Evolutionary conservation across 2,113 vertebrate genomes (phyloP).

Genomic region (Cervus canadensis): DNA sequence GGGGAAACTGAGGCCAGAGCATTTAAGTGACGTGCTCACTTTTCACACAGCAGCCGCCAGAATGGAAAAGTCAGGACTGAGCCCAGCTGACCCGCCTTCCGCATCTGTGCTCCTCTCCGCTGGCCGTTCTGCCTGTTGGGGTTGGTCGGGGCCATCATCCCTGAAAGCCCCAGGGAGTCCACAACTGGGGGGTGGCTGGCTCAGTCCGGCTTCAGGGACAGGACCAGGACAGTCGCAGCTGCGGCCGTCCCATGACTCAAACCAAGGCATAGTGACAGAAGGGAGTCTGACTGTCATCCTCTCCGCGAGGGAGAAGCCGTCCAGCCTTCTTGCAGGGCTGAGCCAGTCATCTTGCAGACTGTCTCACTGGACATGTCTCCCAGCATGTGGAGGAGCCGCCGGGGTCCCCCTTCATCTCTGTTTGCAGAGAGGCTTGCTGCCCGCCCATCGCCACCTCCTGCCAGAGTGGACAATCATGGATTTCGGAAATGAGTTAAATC

Average conservation of each 20-base stretch:
- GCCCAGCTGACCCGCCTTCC: neutral
- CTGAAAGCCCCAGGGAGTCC: neutral
- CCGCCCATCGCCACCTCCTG: neutral
- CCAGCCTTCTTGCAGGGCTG: neutral
- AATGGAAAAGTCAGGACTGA: neutral
- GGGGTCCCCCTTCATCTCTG: neutral
- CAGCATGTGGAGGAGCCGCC: neutral
- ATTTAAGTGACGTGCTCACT: neutral
- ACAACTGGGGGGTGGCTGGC: neutral
- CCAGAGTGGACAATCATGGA: neutral
- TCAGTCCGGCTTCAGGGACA: neutral
- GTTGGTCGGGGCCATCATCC: neutral
- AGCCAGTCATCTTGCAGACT: neutral
- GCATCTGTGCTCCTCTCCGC: neutral
- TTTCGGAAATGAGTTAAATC: constrained; percentile 63
- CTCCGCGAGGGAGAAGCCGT: neutral
- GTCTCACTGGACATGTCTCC: neutral
- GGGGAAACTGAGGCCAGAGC: neutral
- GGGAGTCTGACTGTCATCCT: fast-evolving
- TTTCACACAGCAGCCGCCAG: neutral
- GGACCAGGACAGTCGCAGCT: neutral
- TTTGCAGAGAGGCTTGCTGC: neutral
- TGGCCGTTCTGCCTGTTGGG: neutral
- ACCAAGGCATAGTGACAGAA: neutral
- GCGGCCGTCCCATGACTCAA: neutral